Percentiles rank a stretch among this genome's conserved stretches.
Conservation (phyloP, 2,113 vertebrate genomes). For the Seriola aureovittata region DNA sequence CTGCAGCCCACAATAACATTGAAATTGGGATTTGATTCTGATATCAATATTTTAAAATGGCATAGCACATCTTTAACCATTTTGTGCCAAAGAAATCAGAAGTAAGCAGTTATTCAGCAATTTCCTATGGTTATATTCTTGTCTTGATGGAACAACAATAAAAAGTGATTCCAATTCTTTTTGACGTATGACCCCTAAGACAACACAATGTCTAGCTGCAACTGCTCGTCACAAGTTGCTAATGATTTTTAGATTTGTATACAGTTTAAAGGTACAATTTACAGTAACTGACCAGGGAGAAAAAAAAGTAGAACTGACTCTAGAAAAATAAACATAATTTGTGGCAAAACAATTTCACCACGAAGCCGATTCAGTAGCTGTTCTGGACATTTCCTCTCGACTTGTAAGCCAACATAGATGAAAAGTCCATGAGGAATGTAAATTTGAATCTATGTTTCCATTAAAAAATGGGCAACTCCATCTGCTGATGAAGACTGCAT, state of each 20-base stretch:
- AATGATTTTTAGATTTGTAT: neutral
- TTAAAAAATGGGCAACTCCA: neutral
- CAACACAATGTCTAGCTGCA: neutral
- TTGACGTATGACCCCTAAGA: neutral
- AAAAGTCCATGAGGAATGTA: neutral
- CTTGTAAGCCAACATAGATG: neutral
- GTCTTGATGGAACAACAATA: neutral
- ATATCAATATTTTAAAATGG: neutral
- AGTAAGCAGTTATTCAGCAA: neutral
- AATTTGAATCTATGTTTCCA: neutral
- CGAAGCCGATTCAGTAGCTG: neutral
- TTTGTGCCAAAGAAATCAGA: neutral
- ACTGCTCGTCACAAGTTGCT: neutral
- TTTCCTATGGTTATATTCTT: neutral
- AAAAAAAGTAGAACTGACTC: neutral
- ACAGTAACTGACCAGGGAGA: neutral
- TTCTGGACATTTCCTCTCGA: neutral
- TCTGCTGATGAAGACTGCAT: neutral
- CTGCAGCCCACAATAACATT: neutral
- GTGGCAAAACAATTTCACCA: too few species aligned
- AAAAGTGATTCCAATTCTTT: neutral
- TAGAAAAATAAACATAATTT: too few species aligned
- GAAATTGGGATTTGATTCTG: neutral
- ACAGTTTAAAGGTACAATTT: neutral
- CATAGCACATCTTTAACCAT: conserved; percentile 8